phyloP scores from a whole-genome alignment of 2,113 vertebrate genomes.

The Ariopsis seemanni region DNA sequence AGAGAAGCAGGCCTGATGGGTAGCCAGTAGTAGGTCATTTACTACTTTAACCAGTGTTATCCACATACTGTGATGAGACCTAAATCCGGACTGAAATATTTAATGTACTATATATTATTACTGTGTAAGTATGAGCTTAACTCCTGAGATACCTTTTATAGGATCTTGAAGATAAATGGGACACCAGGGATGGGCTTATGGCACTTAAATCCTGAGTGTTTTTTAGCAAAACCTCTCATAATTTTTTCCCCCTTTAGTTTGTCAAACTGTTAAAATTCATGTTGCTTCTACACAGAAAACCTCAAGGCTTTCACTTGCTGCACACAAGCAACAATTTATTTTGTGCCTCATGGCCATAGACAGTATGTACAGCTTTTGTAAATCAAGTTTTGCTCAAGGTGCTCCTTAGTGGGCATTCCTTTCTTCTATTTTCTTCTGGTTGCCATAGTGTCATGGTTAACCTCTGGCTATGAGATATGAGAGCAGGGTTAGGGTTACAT shows the following conservation, averaged over 20 bases:
- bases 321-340: not conserved
- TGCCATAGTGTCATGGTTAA: not conserved
- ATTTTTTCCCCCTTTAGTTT: not conserved
- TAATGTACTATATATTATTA: not conserved
- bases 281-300: not conserved
- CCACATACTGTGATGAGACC: not conserved
- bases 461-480: not conserved
- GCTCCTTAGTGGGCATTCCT: not conserved
- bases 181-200: not conserved
- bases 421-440: not conserved
- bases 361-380: not conserved
- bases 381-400: not conserved
- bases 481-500: not conserved
- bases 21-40: not conserved
- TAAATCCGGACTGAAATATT: not conserved
- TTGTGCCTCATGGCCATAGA: not conserved
- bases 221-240: not conserved
- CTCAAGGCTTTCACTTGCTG: not conserved
- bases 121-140: not conserved
- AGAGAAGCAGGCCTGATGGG: not conserved
- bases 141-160: not conserved
- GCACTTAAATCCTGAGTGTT: no score
- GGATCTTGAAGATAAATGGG: not conserved
- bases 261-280: not conserved
- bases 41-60: not conserved